Evolutionary conservation across 2,888 invertebrate species (phyloP).

Genomic region (Serripes groenlandicus): DNA sequence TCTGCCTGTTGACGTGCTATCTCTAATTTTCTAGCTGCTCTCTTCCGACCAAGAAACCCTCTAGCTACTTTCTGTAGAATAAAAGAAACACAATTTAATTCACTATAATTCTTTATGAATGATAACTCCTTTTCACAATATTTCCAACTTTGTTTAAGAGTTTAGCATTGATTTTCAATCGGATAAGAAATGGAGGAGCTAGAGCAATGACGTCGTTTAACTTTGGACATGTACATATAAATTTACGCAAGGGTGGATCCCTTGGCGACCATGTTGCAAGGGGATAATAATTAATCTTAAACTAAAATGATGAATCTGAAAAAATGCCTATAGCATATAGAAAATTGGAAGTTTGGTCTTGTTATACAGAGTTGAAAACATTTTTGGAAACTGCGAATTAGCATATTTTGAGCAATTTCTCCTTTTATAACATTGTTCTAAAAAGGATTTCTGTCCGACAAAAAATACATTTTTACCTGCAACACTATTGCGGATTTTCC

Average conservation of each 20-base stretch:
- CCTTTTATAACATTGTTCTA: neutral
- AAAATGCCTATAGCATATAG: too few species aligned
- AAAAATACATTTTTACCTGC: constrained; percentile 71
- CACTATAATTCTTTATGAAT: too few species aligned
- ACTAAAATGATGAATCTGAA: too few species aligned
- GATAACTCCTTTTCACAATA: too few species aligned
- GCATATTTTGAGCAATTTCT: neutral
- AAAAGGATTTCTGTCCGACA: neutral
- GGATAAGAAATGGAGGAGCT: too few species aligned
- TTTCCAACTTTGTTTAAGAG: too few species aligned
- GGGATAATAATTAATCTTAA: too few species aligned
- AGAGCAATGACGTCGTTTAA: too few species aligned
- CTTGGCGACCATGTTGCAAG: too few species aligned
- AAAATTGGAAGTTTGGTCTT: neutral
- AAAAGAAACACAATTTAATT: constrained; percentile 1
- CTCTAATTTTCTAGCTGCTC: constrained; percentile 57
- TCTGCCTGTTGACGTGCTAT: constrained; percentile 71
- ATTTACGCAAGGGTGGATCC: too few species aligned
- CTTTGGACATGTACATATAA: too few species aligned
- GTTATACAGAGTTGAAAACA: neutral
- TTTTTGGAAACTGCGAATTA: neutral
- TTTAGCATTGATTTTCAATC: too few species aligned
- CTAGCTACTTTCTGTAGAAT: constrained; percentile 34
- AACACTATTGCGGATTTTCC: constrained; percentile 79
- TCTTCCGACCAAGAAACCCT: constrained; percentile 71